Evolutionary conservation across 2,888 invertebrate genomes (phyloP).

Genomic region (Amitus sp.): DNA sequence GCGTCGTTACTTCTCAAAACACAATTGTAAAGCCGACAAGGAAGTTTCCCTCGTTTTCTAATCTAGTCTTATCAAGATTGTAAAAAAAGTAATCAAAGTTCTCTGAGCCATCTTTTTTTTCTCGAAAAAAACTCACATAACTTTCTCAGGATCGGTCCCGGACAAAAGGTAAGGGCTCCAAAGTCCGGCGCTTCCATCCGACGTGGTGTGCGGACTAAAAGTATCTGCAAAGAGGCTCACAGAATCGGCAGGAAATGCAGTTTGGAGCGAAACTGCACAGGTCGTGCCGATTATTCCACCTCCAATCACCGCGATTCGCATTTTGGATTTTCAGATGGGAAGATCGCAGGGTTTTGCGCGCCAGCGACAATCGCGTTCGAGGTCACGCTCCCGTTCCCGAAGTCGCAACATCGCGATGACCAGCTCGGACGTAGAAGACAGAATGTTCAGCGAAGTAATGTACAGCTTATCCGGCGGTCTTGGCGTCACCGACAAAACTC

Average conservation of each 20-base stretch:
- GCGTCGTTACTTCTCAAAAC: too few species aligned
- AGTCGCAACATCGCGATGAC: constrained; percentile 46
- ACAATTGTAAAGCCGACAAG: too few species aligned
- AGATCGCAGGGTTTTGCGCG: constrained; percentile 40
- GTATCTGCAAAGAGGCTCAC: constrained; percentile 75
- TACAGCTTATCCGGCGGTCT: constrained; percentile 58
- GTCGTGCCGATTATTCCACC: constrained; percentile 80
- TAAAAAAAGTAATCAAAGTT: too few species aligned
- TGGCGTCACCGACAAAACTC: constrained; percentile 60
- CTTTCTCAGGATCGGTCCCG: constrained; percentile 68
- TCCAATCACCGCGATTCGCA: constrained; percentile 75
- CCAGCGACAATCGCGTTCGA: constrained; percentile 50
- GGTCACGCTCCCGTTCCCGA: constrained; percentile 58
- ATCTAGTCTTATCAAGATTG: too few species aligned
- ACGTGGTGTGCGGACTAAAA: constrained; percentile 78
- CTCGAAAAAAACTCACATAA: constrained; percentile 68
- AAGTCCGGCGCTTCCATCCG: constrained; percentile 81
- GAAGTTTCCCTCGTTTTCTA: too few species aligned
- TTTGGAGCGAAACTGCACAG: constrained; percentile 75
- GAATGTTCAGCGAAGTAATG: constrained; percentile 61
- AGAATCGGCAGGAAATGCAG: constrained; percentile 67
- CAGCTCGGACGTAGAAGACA: constrained; percentile 47
- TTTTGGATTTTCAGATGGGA: constrained; percentile 24
- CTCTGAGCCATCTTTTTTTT: too few species aligned
- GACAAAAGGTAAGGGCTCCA: constrained; percentile 78